Conservation (phyloP, 2,797 vertebrate genomes). For the Sebastolobus alascanus region DNA sequence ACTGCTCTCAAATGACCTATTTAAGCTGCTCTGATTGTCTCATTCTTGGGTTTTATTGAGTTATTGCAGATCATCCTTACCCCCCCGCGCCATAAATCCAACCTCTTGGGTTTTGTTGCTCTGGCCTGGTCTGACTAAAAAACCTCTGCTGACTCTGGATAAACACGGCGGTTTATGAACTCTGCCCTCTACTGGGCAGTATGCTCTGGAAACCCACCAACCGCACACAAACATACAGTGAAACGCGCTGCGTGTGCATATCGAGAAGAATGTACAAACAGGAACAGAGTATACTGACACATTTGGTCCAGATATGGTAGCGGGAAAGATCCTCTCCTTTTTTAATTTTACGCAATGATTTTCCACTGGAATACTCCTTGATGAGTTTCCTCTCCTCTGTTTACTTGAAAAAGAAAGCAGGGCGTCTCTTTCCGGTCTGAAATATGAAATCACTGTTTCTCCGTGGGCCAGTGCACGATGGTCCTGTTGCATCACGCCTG, state of each 20-base stretch:
- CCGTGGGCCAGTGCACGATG: conserved; percentile 26
- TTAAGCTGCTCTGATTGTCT: conserved; percentile 36
- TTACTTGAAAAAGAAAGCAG: conserved; percentile 12
- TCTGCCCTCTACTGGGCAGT: conserved; percentile 79
- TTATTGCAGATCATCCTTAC: conserved; percentile 41
- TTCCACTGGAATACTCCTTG: conserved; percentile 51
- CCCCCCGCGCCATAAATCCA: conserved; percentile 39
- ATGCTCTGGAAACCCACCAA: conserved; percentile 57
- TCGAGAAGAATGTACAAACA: conserved; percentile 8
- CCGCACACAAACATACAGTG: conserved; percentile 53
- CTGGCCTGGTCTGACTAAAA: conserved; percentile 32
- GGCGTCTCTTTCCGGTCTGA: conserved; percentile 29
- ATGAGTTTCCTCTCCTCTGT: not conserved
- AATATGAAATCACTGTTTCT: conserved; percentile 45
- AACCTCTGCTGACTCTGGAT: conserved; percentile 72
- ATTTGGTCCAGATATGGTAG: conserved; percentile 42
- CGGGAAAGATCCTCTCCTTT: conserved; percentile 8
- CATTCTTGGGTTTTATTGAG: conserved; percentile 34
- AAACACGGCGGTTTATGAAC: conserved; percentile 63
- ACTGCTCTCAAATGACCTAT: conserved; percentile 19
- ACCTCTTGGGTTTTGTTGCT: conserved; percentile 31
- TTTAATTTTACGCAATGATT: conserved; percentile 38
- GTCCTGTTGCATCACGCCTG: conserved; percentile 53
- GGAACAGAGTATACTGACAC: not conserved
- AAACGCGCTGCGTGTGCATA: conserved; percentile 9